These are phyloP conservation scores for Lingula anatina DNA, from an alignment of 2,888 invertebrate species.

Conservation along the genomic window DNA sequence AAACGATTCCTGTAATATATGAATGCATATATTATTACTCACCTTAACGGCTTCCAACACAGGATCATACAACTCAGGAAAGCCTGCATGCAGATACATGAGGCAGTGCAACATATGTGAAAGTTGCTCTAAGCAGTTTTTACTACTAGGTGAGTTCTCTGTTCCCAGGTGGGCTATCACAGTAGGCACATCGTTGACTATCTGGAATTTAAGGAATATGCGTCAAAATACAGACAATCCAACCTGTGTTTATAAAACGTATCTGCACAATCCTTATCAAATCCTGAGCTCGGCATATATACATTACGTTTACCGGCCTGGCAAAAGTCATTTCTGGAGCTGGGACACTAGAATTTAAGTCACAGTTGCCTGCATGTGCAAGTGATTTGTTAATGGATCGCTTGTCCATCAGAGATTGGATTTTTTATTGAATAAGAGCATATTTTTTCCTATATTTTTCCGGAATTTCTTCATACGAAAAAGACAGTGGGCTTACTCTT, in stretches of 20 bases:
- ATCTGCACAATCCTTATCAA: neutral
- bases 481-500: no score
- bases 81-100: constrained; percentile 46
- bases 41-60: constrained; percentile 43
- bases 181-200: constrained; percentile 23
- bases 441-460: no score
- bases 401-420: no score
- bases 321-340: neutral
- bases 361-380: no score
- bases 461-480: no score
- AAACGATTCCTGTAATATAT: no score
- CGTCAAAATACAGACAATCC: no score
- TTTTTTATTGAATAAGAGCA: no score
- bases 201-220: no score
- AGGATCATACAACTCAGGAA: constrained; percentile 48
- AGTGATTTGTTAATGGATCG: no score
- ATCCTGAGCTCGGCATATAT: neutral
- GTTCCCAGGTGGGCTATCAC: constrained; percentile 16
- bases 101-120: constrained; percentile 37
- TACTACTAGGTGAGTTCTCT: constrained; percentile 16
- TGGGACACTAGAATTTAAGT: no score
- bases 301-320: neutral
- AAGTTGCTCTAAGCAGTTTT: constrained; percentile 15
- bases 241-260: neutral
- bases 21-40: neutral